Evolutionary conservation across 2,797 vertebrate genomes (phyloP).

Genomic region (Arnoldichthys spilopterus): DNA sequence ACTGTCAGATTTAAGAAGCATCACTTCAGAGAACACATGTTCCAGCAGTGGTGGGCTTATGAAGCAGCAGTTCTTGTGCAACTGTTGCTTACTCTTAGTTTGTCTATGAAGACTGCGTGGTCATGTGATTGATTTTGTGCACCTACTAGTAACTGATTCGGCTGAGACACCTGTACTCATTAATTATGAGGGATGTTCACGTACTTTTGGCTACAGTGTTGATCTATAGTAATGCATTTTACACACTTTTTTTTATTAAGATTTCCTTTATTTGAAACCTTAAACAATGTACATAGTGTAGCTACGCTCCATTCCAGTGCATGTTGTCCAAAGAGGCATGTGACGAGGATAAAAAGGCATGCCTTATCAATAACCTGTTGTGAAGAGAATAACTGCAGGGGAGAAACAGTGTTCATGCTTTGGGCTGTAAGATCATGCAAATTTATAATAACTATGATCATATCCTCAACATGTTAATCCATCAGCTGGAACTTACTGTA

Average conservation of each 20-base stretch:
- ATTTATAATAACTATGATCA: not conserved
- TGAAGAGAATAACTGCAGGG: not conserved
- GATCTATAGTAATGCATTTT: not conserved
- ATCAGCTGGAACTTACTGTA: not conserved
- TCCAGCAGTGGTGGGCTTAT: too few relatives aligned
- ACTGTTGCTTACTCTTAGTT: too few relatives aligned
- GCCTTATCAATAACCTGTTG: not conserved
- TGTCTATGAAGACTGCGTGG: too few relatives aligned
- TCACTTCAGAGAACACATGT: too few relatives aligned
- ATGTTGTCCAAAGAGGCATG: not conserved
- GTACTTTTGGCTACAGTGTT: not conserved
- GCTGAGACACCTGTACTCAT: too few relatives aligned
- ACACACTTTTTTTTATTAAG: slow-evolving; percentile 4
- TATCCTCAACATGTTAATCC: slow-evolving; percentile 16
- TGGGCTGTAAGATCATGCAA: slow-evolving; percentile 5
- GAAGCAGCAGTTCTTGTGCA: too few relatives aligned
- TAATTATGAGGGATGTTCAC: too few relatives aligned
- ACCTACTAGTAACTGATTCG: too few relatives aligned
- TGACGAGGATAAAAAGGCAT: not conserved
- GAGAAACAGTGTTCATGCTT: slow-evolving; percentile 4
- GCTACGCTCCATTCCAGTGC: slow-evolving; percentile 18
- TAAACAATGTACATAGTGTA: slow-evolving; percentile 19
- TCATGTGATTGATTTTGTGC: not conserved
- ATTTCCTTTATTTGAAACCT: slow-evolving; percentile 43
- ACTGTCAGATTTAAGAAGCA: too few relatives aligned